Conservation (phyloP, 2,888 invertebrate species). For the Sarcophaga rosellei region DNA sequence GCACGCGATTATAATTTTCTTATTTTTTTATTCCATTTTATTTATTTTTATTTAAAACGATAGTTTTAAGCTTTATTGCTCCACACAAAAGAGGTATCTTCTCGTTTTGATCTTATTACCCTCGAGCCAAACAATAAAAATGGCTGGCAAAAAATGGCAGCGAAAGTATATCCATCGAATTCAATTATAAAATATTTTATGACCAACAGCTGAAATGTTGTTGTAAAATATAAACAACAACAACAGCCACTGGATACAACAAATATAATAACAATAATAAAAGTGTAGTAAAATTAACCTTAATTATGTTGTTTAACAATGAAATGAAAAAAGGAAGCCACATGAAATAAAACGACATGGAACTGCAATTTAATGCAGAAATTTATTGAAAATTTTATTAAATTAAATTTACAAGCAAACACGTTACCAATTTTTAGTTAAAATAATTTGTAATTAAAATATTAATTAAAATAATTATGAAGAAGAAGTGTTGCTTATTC, state of each 20-base stretch:
- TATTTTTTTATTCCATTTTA: neutral
- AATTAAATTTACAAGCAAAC: neutral
- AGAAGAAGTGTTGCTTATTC: too few species aligned
- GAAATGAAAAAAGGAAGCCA: too few species aligned
- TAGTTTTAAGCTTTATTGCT: neutral
- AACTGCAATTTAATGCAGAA: too few species aligned
- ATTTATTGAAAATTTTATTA: slow-evolving; percentile 13
- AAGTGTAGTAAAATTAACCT: slow-evolving; percentile 43
- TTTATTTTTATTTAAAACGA: neutral
- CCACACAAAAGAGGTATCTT: slow-evolving; percentile 32
- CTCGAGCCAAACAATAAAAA: slow-evolving; percentile 34
- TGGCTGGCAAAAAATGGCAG: neutral
- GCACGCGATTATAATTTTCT: slow-evolving; percentile 53
- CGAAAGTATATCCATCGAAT: slow-evolving; percentile 4
- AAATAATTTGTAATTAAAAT: too few species aligned
- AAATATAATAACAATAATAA: too few species aligned
- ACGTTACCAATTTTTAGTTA: neutral
- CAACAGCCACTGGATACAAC: too few species aligned
- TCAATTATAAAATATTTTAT: slow-evolving; percentile 51
- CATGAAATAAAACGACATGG: too few species aligned
- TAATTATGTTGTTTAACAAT: slow-evolving; percentile 52
- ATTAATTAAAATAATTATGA: too few species aligned
- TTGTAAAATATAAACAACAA: too few species aligned
- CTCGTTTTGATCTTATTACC: slow-evolving; percentile 37
- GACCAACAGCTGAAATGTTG: neutral